These are phyloP conservation scores for Chloropsis cyanopogon DNA, from an alignment of 2,113 vertebrate genomes.

Conservation along the genomic window DNA sequence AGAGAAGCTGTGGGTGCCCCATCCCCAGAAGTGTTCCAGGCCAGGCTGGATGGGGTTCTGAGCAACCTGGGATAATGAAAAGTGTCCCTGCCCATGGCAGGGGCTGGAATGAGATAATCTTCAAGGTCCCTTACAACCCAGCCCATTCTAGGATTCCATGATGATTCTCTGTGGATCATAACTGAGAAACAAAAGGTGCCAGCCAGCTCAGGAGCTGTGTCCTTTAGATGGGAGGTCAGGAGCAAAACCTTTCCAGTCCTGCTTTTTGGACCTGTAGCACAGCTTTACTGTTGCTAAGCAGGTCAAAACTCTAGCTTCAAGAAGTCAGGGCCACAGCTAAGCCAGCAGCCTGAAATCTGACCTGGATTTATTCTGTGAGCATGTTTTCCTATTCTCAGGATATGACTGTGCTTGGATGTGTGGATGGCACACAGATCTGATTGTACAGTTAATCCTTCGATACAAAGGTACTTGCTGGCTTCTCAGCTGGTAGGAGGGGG, in stretches of 20 bases:
- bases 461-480: background rate
- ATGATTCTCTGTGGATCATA: background rate
- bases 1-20: background rate
- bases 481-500: background rate
- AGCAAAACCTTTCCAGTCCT: background rate
- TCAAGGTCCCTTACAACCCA: background rate
- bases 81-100: background rate
- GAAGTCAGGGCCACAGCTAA: background rate
- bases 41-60: accelerated
- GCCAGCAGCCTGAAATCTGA: background rate
- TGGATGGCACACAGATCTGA: background rate
- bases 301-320: background rate
- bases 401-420: background rate
- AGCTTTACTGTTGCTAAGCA: background rate
- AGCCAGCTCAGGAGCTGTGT: background rate
- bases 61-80: accelerated
- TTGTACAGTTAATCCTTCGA: background rate
- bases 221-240: background rate
- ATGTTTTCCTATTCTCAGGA: background rate
- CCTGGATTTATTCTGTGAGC: background rate
- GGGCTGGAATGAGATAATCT: accelerated
- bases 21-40: accelerated
- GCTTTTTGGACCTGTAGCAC: background rate
- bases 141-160: background rate
- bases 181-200: background rate